Percentiles rank a stretch among this genome's conserved stretches.
Evolutionary conservation across 2,888 invertebrate genomes (phyloP).

Genomic region (Drosophila antonietae): DNA sequence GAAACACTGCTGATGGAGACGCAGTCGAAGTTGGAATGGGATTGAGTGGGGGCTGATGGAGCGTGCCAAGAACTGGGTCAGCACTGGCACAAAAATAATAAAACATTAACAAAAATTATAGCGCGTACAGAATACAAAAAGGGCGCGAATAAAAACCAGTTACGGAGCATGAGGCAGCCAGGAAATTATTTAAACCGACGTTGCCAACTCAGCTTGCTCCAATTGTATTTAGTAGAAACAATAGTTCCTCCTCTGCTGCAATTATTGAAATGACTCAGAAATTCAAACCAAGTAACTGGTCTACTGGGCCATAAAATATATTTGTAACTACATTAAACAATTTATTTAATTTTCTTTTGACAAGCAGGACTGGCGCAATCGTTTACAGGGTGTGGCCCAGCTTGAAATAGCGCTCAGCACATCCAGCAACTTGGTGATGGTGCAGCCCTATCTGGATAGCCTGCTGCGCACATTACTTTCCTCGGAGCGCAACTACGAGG

Average conservation of each 20-base stretch:
- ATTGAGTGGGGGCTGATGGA: conserved; percentile 25
- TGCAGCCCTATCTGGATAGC: conserved; percentile 87
- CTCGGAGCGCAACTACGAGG: conserved; percentile 86
- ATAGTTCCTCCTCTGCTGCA: conserved; percentile 26
- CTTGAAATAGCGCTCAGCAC: conserved; percentile 85
- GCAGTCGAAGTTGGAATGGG: conserved; percentile 24
- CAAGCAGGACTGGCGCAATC: conserved; percentile 83
- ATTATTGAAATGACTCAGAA: conserved; percentile 44
- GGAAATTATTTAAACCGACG: conserved; percentile 52
- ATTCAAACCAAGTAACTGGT: background rate
- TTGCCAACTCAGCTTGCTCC: conserved; percentile 21
- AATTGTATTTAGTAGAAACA: conserved; percentile 23
- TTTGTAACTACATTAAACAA: conserved; percentile 4
- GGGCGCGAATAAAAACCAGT: conserved; percentile 35
- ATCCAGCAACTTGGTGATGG: conserved; percentile 85
- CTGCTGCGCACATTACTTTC: conserved; percentile 88
- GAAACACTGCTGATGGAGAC: conserved; percentile 50
- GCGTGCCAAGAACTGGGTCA: conserved; percentile 76
- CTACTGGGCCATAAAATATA: conserved; percentile 40
- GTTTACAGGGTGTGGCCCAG: conserved; percentile 80
- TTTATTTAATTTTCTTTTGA: conserved; percentile 4
- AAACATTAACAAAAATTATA: conserved; percentile 81
- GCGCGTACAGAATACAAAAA: conserved; percentile 63
- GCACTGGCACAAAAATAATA: conserved; percentile 71
- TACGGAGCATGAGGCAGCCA: conserved; percentile 25